Base-by-base conservation (phyloP, 1,140 invertebrate genomes). In the Bombus difficillimus region DNA sequence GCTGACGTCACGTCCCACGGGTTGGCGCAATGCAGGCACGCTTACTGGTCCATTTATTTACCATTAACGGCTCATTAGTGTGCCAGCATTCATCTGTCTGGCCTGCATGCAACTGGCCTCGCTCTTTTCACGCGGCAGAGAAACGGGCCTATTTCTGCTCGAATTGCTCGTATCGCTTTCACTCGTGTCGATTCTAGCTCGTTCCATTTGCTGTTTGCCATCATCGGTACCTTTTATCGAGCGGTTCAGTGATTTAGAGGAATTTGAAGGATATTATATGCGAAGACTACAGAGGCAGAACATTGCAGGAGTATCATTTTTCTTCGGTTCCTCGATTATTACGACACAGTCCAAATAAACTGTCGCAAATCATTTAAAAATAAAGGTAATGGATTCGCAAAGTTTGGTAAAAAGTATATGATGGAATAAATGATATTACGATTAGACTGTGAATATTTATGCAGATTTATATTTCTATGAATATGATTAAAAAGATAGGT, bases 11-110 rank as follows among this genome's bases (percentile, higher is more conserved):
- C 92, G 87, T 92, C 90, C 90, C 88, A 89, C 79, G 88, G 69
- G 89, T 81, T 91, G 88, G 83, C 93, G 83, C 88, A 90, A 90
- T 88, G 90, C 84, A 91, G 91, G 83, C 88, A 76, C 90, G 88
- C 89, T 92, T 90, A 88, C 91, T 85, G 89, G 85, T 92, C 92
- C 92, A 94, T 94, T 94, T 92, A 92, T 93, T 94, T 90, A 89
- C 92, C 91, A 94, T 94, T 92, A 94, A 93, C 92, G 92, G 92
- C 93, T 94, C 93, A 94, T 94, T 94, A 94, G 91, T 86, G 91
- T 81, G 86, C 53, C 78, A 83, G 78, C 71, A 88, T 88, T 91
- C 86, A 78, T 75, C 90, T 86, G 75, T 84, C 69, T 32, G 64
- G 73, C 71, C 39, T 74, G 81, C 83, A 82, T 69, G 71, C 66